Evolutionary conservation across 2,113 vertebrate species (phyloP).

Genomic region (Carlito syrichta): DNA sequence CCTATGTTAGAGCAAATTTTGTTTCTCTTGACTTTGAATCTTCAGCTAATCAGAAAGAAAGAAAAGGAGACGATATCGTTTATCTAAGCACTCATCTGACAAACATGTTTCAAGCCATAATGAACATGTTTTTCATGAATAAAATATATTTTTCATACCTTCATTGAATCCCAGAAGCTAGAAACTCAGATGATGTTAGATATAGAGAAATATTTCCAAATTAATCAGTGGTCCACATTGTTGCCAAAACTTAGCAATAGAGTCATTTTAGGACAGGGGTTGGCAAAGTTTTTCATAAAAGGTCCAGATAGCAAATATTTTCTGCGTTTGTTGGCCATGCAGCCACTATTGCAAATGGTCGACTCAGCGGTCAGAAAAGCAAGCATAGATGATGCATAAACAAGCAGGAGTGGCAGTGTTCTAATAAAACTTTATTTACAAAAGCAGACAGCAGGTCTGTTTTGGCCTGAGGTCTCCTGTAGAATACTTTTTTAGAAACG

Average conservation of each 20-base stretch:
- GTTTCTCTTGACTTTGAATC: neutral
- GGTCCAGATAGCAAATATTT: constrained; percentile 36
- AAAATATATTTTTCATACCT: neutral
- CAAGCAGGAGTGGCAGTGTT: neutral
- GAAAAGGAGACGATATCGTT: neutral
- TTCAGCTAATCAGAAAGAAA: neutral
- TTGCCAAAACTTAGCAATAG: neutral
- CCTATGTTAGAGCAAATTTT: neutral
- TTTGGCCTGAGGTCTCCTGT: neutral
- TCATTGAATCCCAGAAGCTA: neutral
- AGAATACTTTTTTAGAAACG: neutral
- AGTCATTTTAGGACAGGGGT: constrained; percentile 57
- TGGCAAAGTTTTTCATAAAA: constrained; percentile 11
- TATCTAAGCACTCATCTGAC: neutral
- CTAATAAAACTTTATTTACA: constrained; percentile 50
- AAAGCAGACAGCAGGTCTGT: neutral
- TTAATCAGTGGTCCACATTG: constrained; percentile 26
- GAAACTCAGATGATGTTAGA: neutral
- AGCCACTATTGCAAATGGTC: neutral
- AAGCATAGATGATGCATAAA: neutral
- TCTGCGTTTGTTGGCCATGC: neutral
- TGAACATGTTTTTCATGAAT: neutral
- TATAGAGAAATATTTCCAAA: constrained; percentile 33
- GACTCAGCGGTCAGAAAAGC: neutral
- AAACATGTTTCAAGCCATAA: neutral